These are phyloP conservation scores for Scaptomyza montana DNA, from an alignment of 1,140 invertebrate genomes.

Conservation along the genomic window DNA sequence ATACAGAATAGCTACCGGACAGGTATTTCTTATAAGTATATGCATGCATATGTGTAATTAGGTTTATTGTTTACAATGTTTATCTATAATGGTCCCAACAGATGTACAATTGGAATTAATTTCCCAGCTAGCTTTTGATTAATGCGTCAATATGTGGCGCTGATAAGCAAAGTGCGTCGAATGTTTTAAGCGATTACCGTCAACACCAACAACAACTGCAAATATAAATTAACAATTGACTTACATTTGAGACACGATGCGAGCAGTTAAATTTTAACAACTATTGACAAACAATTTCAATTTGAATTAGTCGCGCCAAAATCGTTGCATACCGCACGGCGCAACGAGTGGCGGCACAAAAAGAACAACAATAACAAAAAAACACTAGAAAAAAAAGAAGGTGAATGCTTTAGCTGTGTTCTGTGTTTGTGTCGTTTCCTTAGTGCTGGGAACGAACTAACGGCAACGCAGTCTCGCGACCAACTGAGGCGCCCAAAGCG, in stretches of 20 bases:
- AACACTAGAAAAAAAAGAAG: constrained; percentile 27
- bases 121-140: constrained; percentile 61
- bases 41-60: not conserved
- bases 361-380: constrained; percentile 16
- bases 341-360: constrained; percentile 14
- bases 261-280: constrained; percentile 9
- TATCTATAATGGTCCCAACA: constrained; percentile 49
- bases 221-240: constrained; percentile 12
- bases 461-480: constrained; percentile 75
- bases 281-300: constrained; percentile 15
- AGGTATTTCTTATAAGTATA: not conserved
- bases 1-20: constrained; percentile 1
- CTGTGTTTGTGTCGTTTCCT: constrained; percentile 19
- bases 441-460: constrained; percentile 49
- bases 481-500: constrained; percentile 65
- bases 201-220: not conserved
- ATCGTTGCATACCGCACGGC: constrained; percentile 40
- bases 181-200: not conserved
- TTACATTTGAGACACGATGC: constrained; percentile 36
- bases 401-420: not conserved
- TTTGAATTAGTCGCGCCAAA: constrained; percentile 46
- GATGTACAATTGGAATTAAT: constrained; percentile 62
- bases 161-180: constrained; percentile 20
- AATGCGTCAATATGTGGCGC: constrained; percentile 23
- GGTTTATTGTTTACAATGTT: constrained; percentile 33